phyloP scores from a whole-genome alignment of 2,797 vertebrate species.

The Rhodeus uyekii region DNA sequence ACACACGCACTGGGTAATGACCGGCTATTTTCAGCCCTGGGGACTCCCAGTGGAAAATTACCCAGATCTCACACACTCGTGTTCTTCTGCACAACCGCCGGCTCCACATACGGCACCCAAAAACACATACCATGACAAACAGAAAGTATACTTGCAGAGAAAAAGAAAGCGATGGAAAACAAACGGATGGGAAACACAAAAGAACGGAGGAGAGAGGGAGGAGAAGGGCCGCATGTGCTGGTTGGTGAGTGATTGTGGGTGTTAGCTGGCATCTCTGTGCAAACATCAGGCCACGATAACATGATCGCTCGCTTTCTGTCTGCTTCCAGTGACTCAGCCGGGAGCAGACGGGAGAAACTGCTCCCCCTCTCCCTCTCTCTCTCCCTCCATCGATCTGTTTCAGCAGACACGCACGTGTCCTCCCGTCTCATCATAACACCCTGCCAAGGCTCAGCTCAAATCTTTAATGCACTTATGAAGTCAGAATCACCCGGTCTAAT shows the following conservation, averaged over 20 bases:
- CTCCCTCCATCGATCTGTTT: background rate
- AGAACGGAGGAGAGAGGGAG: background rate
- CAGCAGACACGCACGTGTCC: background rate
- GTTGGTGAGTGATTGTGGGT: slow-evolving; percentile 36
- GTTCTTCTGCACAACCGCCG: slow-evolving; percentile 67
- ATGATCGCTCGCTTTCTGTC: slow-evolving; percentile 8
- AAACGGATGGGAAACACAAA: background rate
- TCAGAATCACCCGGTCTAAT: background rate
- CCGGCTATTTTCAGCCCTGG: slow-evolving; percentile 39
- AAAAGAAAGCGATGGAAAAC: background rate
- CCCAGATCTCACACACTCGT: slow-evolving; percentile 58
- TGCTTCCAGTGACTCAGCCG: slow-evolving; percentile 41
- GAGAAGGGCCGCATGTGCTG: slow-evolving; percentile 14
- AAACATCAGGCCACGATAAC: slow-evolving; percentile 34
- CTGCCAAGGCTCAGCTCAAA: background rate
- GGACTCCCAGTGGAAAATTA: slow-evolving; percentile 68
- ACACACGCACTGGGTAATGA: slow-evolving; percentile 14
- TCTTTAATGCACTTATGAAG: background rate
- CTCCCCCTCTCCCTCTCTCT: background rate
- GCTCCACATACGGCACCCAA: background rate
- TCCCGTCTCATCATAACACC: background rate
- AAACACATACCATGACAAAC: background rate
- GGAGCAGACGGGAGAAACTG: background rate
- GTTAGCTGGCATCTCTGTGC: slow-evolving; percentile 42
- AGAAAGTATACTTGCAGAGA: slow-evolving; percentile 2